Conservation (phyloP, 1,140 invertebrate species). For the Psilanteris sp. region DNA sequence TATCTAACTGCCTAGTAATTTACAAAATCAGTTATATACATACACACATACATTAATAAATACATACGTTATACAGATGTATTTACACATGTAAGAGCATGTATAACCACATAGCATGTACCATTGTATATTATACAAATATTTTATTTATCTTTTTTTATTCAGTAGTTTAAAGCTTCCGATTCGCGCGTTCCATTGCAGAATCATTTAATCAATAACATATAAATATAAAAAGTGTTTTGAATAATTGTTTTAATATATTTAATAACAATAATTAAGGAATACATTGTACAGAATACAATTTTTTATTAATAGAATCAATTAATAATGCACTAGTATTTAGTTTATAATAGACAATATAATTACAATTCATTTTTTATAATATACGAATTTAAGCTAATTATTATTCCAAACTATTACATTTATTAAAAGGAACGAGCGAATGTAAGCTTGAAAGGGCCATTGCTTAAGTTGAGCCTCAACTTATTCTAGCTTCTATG, state of each 20-base stretch:
- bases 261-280: too few species aligned
- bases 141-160: conserved; percentile 65
- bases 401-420: conserved; percentile 1
- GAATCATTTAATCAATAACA: neutral
- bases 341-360: too few species aligned
- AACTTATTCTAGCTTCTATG: conserved; percentile 72
- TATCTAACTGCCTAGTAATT: conserved; percentile 72
- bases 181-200: conserved; percentile 48
- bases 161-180: conserved; percentile 57
- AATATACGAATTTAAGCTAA: neutral
- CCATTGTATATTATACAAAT: conserved; percentile 75
- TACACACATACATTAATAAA: conserved; percentile 63
- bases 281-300: too few species aligned
- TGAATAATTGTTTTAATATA: too few species aligned
- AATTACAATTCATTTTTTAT: neutral
- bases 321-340: too few species aligned
- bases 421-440: conserved; percentile 26
- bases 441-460: conserved; percentile 48
- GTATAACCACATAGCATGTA: conserved; percentile 68
- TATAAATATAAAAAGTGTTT: neutral
- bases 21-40: conserved; percentile 71
- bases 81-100: conserved; percentile 68
- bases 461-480: conserved; percentile 76
- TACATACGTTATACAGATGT: conserved; percentile 54
- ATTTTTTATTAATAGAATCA: too few species aligned